A percentile compares a stretch with the other conserved stretches of the same genome.
Conservation (phyloP, 2,888 invertebrate genomes). For the Metopia argyrocephala region DNA sequence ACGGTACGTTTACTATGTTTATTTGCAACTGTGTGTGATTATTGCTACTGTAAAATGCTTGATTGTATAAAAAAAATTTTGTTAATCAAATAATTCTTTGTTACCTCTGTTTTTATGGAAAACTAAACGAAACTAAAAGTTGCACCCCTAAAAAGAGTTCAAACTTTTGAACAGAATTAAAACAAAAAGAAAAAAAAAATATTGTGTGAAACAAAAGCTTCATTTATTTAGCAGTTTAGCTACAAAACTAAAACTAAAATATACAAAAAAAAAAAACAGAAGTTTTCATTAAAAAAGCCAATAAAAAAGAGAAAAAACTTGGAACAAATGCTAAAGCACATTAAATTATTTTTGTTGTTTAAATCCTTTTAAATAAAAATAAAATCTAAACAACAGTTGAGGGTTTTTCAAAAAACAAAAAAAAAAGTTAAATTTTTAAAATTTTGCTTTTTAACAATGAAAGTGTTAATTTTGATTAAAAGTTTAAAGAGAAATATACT, state of each 20-base stretch:
- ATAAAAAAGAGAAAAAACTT: conserved; percentile 23
- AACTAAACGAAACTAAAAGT: conserved; percentile 12
- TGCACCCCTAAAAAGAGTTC: neutral
- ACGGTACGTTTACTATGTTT: no score
- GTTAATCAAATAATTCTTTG: neutral
- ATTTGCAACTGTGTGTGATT: no score
- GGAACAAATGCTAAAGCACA: conserved; percentile 17
- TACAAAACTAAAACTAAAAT: conserved; percentile 17
- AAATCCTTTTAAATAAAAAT: neutral
- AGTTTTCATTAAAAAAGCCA: conserved; percentile 24
- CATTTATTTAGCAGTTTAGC: conserved; percentile 41
- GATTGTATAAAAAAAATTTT: no score
- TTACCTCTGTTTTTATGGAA: neutral
- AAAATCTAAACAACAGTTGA: neutral
- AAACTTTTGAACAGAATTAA: conserved; percentile 21
- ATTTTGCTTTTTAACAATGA: neutral
- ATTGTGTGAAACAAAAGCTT: conserved; percentile 4
- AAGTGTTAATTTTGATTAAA: conserved; percentile 28
- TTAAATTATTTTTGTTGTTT: conserved; percentile 8
- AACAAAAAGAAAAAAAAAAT: no score
- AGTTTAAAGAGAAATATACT: neutral
- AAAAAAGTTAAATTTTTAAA: neutral
- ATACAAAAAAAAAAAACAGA: neutral
- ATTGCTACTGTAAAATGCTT: no score
- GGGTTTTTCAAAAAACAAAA: neutral